These are phyloP conservation scores for Siniperca knerii DNA, from an alignment of 2,113 vertebrate species.

Conservation along the genomic window DNA sequence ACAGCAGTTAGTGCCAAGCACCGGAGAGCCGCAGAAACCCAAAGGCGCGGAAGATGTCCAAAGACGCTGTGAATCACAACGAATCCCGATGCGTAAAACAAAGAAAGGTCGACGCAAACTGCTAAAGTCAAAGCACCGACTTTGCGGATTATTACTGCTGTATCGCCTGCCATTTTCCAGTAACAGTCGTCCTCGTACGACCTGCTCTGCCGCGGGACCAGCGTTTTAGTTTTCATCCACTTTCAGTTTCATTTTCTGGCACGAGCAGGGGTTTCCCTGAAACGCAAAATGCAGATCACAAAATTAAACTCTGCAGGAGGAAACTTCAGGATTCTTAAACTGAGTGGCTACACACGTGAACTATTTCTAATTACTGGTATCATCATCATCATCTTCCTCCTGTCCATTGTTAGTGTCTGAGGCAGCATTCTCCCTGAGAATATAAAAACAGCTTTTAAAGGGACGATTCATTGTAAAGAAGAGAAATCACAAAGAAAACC, in stretches of 20 bases:
- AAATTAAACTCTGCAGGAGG: fast-evolving
- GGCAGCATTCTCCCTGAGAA: background rate
- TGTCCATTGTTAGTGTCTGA: too few species aligned
- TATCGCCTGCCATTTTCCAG: background rate
- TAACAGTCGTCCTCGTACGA: slow-evolving; percentile 5
- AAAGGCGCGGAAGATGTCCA: slow-evolving; percentile 49
- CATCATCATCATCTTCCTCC: background rate
- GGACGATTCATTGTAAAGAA: background rate
- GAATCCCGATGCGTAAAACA: slow-evolving; percentile 59
- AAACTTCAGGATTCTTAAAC: background rate
- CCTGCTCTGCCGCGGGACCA: fast-evolving
- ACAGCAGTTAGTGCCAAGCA: background rate
- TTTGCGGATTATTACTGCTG: fast-evolving
- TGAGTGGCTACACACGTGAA: background rate
- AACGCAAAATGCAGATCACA: fast-evolving
- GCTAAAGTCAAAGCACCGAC: background rate
- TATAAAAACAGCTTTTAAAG: too few species aligned
- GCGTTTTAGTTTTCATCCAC: fast-evolving
- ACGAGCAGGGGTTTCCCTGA: slow-evolving; percentile 22
- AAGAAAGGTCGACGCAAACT: slow-evolving; percentile 32
- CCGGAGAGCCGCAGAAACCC: slow-evolving; percentile 65
- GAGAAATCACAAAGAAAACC: background rate
- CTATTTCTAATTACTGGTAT: background rate
- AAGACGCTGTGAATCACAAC: background rate
- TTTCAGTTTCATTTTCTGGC: slow-evolving; percentile 69